phyloP scores from a whole-genome alignment of 92 coral and sea anemone genomes.

The Porites rus region DNA sequence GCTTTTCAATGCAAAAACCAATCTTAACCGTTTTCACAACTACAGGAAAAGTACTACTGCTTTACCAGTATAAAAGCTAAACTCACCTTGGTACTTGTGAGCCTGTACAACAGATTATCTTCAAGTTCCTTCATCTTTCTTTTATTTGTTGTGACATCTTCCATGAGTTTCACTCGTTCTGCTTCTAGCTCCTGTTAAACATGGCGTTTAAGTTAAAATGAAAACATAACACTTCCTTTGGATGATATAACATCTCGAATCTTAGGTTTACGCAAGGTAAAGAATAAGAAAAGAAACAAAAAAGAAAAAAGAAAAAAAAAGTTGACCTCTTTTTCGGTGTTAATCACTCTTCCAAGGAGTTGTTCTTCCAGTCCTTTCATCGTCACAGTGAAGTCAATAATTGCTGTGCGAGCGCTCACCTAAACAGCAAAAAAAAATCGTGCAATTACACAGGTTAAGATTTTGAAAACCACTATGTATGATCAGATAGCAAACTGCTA shows the following conservation, averaged over 20 bases:
- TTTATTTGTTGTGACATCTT: constrained; percentile 90
- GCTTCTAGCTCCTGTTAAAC: constrained; percentile 80
- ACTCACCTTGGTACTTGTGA: constrained; percentile 87
- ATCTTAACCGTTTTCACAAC: too few species aligned
- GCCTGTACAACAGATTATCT: constrained; percentile 83
- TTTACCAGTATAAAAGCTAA: too few species aligned
- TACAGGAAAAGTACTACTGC: neutral
- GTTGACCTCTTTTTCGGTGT: constrained; percentile 92
- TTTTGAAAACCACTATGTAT: neutral
- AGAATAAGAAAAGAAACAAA: neutral
- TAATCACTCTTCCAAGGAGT: constrained; percentile 86
- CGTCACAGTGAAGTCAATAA: constrained; percentile 92
- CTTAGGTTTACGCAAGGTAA: neutral
- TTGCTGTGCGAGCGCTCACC: constrained; percentile 94
- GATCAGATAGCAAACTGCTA: too few species aligned
- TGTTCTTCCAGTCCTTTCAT: constrained; percentile 94
- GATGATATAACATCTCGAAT: too few species aligned
- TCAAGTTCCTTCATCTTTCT: constrained; percentile 93
- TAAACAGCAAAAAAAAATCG: constrained; percentile 8
- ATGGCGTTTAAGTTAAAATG: too few species aligned
- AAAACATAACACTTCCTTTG: too few species aligned
- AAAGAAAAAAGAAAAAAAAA: neutral
- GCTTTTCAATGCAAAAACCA: too few species aligned
- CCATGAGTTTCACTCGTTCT: constrained; percentile 89
- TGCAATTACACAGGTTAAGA: neutral